Base-by-base conservation (phyloP, 2,113 vertebrate genomes). In the Corynorhinus townsendii region DNA sequence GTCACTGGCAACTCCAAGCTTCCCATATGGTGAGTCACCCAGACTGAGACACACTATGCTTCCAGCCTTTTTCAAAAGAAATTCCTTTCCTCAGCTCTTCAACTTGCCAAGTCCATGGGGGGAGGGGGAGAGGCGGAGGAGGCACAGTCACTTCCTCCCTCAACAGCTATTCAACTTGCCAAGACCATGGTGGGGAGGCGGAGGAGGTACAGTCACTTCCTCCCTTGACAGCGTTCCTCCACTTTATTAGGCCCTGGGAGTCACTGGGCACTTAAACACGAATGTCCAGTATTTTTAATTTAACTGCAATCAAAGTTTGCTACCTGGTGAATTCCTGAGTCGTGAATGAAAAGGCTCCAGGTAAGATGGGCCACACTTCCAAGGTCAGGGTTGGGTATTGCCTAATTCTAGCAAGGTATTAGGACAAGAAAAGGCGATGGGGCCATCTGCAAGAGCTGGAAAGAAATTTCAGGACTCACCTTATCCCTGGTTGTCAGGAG, bases 391-490 rank as follows among this genome's bases (percentile, higher is more conserved):
- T 8, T 71, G 35, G 35, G n/a, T 45, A 38, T 4, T 38, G 56
- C 66, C 54, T 73, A 56, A 33, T 40, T 43, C 33, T 68, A 72
- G 43, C 26, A 93, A 45, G 45, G 79, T 20, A 45, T 30, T 19
- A 24, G 49, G 54, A 85, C 62, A 52, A 11, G 38, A 64, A 45
- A 66, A 54, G 6, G 47, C 17, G 38, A 35, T 33, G 26, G 64
- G 14, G 38, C 30, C 49, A 45, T 89, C n/a, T 77, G 19, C 10
- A 45, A 35, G 5, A 92, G 54, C 43, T 28, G 47, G 73, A 73
- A 72, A 92, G 26, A 71, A 52, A 90, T 47, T 72, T 80, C 33
- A 72, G 45, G 24, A 72, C 80, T 95, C 15, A 93, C 94, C 90
- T 86, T 26, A 22, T 89, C 80, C 38, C 54, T 93, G 19, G 64